Evolutionary conservation across 1,140 invertebrate genomes (phyloP), one percentile per base, ranked within the genome.

Genomic region (Platyscapa corneri): DNA sequence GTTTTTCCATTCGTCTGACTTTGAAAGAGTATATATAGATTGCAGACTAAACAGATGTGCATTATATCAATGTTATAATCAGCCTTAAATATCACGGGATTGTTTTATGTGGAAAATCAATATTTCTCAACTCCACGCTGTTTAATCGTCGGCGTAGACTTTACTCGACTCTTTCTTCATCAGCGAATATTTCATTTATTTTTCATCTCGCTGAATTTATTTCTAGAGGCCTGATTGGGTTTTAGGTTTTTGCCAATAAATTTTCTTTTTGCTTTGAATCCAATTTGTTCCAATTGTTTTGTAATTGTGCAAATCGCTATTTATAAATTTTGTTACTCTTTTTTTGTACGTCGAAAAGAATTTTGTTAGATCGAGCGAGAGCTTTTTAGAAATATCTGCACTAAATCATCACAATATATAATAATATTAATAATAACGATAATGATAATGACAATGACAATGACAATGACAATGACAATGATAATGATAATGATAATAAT

Each of bases 371-470:
- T 87, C 86, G 70, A 87, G 88, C 60, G 49, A 88, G 87, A 87
- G 87, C 77, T 88, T 88, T 20, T 93, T 92, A 92, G 91, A 93
- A 92, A 92, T 92, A 93, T 92, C 91, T 92, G 92, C 91, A 91
- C 90, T 88, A 87, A 87, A 82, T 65, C 37, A 30, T 78, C 34
- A 84, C 75, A 78, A 70, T 84, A 84, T 75, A 76, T 79, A 84
- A 56, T 74, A 70, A 85, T 72, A 72, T 30, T 75, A 34, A 64
- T 30, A 42, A 64, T 60, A 74, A 79, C 37, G 23, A 64, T 79
- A 79, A 60, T 78, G 10, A 75, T 60, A 78, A 78, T 78, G 42
- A 78, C n/a, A 60, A 81, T 67, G n/a, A 81, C 49, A 81, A 67
- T 74, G n/a, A 74, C 60, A 39, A 82, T 72, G n/a, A 80, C 72